Base-by-base conservation (phyloP, 2,888 invertebrate genomes). In the Orchestes rusci region DNA sequence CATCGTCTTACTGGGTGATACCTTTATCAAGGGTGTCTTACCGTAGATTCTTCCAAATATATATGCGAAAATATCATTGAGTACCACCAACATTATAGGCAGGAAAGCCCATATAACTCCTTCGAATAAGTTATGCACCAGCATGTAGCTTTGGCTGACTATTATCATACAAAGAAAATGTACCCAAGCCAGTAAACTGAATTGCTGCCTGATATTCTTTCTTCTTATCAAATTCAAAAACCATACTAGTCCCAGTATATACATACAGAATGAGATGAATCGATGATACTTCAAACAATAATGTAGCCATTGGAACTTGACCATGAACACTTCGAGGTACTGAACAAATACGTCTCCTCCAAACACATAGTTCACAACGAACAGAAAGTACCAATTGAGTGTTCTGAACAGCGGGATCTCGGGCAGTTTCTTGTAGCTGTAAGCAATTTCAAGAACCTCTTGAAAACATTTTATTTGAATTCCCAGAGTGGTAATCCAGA, bases 1-100 rank as follows among this genome's bases (percentile, higher is more conserved):
- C 93, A 97, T 95, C 2, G 99, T 99, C 71, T 99, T 99, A 73
- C 97, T 99, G 2, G 99, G 99, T 38, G 97, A 97, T 38, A 99
- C 75, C 69, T 96, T 86, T 66, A 99, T 99, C 49, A 99, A 78
- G 1, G 97, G 99, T 1, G 99, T 99, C 67, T 86, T 88, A 31
- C 99, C 99, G 68, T 94, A 95, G 78, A 96, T 91, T 75, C 95
- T 95, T 4, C 99, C 99, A 73, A 96, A 99, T 65, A 99, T 82
- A 67, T 99, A 99, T 0, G 99, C 97, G 90, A 95, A 95, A 51
- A 99, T 92, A 71, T 99, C 99, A 70, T 99, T 99, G 70, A 93
- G 88, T 47, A 96, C 92, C 55, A 99, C 95, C 89, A 97, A 93
- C 13, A 93, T 92, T 0, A 96, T 91, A 4, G 97, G 96, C 46